These are phyloP conservation scores for Zosterops hypoxanthus DNA, from an alignment of 2,113 vertebrate genomes.

Conservation along the genomic window DNA sequence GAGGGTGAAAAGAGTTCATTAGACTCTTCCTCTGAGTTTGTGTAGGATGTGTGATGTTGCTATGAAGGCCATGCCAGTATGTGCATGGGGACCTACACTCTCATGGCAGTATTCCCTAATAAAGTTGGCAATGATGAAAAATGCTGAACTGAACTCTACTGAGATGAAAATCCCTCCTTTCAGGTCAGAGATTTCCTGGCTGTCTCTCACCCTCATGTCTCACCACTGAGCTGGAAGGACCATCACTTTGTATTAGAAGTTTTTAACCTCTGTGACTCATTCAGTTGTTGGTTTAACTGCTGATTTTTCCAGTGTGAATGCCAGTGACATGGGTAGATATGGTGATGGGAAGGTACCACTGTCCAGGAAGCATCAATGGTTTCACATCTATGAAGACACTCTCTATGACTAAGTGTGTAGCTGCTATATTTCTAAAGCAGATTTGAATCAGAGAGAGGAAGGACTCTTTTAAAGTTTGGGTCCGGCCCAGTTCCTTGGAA, in stretches of 20 bases:
- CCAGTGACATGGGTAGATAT: neutral
- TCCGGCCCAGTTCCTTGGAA: neutral
- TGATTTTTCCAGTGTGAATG: neutral
- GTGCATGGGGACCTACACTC: neutral
- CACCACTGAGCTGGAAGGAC: neutral
- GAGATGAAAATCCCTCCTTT: neutral
- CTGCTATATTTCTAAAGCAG: neutral
- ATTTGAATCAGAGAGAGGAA: neutral
- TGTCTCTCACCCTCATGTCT: fast-evolving
- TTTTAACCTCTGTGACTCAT: neutral
- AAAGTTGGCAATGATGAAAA: neutral
- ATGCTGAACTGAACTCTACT: neutral
- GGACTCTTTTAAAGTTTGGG: neutral
- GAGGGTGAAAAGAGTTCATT: neutral
- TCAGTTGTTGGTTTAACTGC: conserved; percentile 1
- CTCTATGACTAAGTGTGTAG: neutral
- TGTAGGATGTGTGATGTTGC: neutral
- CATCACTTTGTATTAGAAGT: neutral
- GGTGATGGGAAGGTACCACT: neutral
- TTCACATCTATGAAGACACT: neutral
- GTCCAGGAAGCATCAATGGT: neutral
- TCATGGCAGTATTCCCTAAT: neutral
- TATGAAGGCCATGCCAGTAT: neutral
- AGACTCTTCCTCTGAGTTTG: neutral
- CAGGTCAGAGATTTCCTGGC: neutral